These are phyloP conservation scores for Iselma pallidipennis DNA, from an alignment of 2,888 invertebrate genomes.

Conservation along the genomic window DNA sequence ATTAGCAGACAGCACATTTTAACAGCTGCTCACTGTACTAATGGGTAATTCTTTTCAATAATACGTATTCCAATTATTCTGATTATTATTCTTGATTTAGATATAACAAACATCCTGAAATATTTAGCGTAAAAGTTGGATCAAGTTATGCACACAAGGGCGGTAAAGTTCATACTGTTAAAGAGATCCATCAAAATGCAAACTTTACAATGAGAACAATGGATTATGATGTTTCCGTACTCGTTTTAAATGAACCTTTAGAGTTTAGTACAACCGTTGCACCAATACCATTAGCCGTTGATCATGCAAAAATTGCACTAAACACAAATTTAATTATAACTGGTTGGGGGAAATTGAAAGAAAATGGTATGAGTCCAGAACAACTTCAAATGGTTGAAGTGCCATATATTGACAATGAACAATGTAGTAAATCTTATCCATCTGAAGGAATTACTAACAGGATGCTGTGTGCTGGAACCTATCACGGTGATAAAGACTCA, in stretches of 20 bases:
- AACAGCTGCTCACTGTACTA: constrained; percentile 44
- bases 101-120: neutral
- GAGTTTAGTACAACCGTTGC: neutral
- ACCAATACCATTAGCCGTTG: constrained; percentile 4
- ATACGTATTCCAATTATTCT: neutral
- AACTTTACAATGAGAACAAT: constrained; percentile 12
- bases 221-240: constrained; percentile 30
- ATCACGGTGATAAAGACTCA: constrained; percentile 37
- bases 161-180: constrained; percentile 21
- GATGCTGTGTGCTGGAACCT: constrained; percentile 41
- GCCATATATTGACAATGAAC: constrained; percentile 9
- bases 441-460: constrained; percentile 22
- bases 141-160: constrained; percentile 14
- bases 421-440: constrained; percentile 21
- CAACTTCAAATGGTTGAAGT: constrained; percentile 18
- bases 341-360: constrained; percentile 22
- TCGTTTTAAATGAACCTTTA: constrained; percentile 19
- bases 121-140: constrained; percentile 20
- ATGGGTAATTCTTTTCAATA: constrained; percentile 16
- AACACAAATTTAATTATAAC: constrained; percentile 11
- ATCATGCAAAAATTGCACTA: neutral
- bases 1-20: constrained; percentile 30
- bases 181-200: constrained; percentile 23
- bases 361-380: neutral
- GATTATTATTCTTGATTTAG: no score